phyloP scores from a whole-genome alignment of 2,888 invertebrate species.

The Drosophila prolongata region DNA sequence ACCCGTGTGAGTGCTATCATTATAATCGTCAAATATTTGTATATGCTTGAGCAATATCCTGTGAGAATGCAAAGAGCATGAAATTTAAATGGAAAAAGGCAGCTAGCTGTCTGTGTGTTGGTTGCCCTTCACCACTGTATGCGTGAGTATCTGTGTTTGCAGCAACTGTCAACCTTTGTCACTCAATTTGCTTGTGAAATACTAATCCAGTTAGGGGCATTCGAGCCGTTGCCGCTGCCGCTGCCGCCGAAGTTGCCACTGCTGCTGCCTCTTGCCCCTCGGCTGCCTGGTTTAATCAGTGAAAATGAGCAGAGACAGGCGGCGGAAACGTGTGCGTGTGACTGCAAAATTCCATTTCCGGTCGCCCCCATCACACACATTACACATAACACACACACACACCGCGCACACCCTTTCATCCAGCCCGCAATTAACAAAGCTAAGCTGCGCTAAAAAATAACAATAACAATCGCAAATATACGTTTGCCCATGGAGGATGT shows the following conservation, averaged over 20 bases:
- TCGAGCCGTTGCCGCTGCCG: neutral
- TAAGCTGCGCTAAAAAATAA: slow-evolving; percentile 47
- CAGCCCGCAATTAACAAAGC: slow-evolving; percentile 42
- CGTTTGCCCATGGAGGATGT: slow-evolving; percentile 11
- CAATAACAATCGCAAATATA: slow-evolving; percentile 43
- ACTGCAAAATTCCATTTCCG: slow-evolving; percentile 79
- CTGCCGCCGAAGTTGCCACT: no score
- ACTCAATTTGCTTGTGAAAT: slow-evolving; percentile 72
- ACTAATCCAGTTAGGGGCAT: slow-evolving; percentile 69
- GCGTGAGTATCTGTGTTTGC: slow-evolving; percentile 32
- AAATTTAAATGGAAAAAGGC: slow-evolving; percentile 53
- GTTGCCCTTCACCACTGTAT: neutral
- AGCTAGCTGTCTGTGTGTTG: slow-evolving; percentile 21
- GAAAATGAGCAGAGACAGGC: slow-evolving; percentile 51
- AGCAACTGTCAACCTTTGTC: slow-evolving; percentile 79
- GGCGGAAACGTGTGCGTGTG: slow-evolving; percentile 61
- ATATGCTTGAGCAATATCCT: slow-evolving; percentile 49
- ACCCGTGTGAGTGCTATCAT: slow-evolving; percentile 29
- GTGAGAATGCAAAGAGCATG: slow-evolving; percentile 56
- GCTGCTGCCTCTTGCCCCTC: slow-evolving; percentile 7
- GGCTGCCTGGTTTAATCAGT: slow-evolving; percentile 62
- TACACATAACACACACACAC: slow-evolving; percentile 1
- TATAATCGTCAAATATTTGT: slow-evolving; percentile 56
- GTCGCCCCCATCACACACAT: slow-evolving; percentile 20
- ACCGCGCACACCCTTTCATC: slow-evolving; percentile 16